phyloP scores from a whole-genome alignment of 2,797 vertebrate species.

The Dryobates pubescens region DNA sequence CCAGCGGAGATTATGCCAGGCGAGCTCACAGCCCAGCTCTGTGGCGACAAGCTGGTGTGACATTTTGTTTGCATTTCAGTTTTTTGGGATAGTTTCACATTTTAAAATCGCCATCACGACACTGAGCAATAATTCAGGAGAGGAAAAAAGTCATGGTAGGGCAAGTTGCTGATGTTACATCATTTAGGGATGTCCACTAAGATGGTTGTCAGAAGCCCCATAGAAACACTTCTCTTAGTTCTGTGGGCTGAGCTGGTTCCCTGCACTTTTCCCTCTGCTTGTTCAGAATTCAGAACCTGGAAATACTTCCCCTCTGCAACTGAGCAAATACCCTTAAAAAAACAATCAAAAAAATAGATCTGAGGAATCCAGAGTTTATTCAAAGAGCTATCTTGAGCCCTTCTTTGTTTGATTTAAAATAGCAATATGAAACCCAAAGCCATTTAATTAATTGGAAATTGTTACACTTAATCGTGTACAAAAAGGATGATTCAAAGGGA shows the following conservation, averaged over 20 bases:
- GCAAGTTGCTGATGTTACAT: background rate
- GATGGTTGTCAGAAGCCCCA: background rate
- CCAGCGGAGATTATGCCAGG: background rate
- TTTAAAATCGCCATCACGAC: background rate
- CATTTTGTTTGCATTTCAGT: background rate
- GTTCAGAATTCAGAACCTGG: background rate
- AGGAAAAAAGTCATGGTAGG: background rate
- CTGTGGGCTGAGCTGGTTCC: background rate
- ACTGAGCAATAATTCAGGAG: background rate
- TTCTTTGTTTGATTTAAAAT: slow-evolving; percentile 9
- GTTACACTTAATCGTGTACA: background rate
- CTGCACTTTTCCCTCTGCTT: background rate
- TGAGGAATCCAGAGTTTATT: background rate
- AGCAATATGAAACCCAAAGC: slow-evolving; percentile 19
- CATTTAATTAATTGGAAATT: slow-evolving; percentile 48
- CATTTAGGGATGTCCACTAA: background rate
- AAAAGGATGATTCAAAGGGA: slow-evolving; percentile 28
- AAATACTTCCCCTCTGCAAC: background rate
- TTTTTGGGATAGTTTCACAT: background rate
- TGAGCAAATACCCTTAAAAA: background rate
- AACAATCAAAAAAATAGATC: background rate
- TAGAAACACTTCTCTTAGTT: background rate
- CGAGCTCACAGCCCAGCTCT: background rate
- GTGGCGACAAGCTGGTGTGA: background rate
- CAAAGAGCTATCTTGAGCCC: background rate